Evolutionary conservation across 2,113 vertebrate genomes (phyloP), one percentile per base, ranked within the genome.

Genomic region (Heloderma charlesbogerti): DNA sequence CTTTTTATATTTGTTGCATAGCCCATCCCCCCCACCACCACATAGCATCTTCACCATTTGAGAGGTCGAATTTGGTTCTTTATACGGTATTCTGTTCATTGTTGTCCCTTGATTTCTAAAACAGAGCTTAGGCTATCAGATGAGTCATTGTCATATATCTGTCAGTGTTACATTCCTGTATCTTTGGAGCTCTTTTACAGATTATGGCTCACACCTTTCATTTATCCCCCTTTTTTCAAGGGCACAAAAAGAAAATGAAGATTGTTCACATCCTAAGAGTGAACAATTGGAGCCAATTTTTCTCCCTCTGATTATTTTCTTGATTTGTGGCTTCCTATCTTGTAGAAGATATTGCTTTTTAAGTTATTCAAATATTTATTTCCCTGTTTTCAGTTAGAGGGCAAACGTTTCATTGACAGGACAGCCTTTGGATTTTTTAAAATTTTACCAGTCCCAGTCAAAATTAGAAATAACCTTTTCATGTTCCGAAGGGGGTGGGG

Each of bases 241-340:
- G 71, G 83, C 69, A 88, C 82, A 88, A 93, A 80, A 91, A 88
- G 66, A 94, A 89, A 94, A 94, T 89, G 92, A 92, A 96, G 31
- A 79, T 79, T 86, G 89, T 15, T 69, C 57, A 10, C 27, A 6
- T 66, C 93, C 86, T 91, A 85, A 40, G 63, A 90, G 57, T 92
- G 93, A 94, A 91, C 60, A 90, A 18, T 37, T 34, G 86, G 45
- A 84, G 82, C 87, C 54, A 4, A 45, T 74, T 84, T 93, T 40
- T 6, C 85, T 92, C 86, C 72, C 60, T 34, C 10, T 87, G 69
- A 69, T 84, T 93, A 89, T 90, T 89, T 9, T 27, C n/a, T 31
- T 79, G 87, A 86, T 93, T 89, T 82, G 93, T 94, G 92, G 87
- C 74, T 82, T 71, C 92, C 79, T 92, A 48, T 93, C 80, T 94